These are phyloP conservation scores for Takifugu rubripes DNA, from an alignment of 2,797 vertebrate genomes.

Conservation along the genomic window DNA sequence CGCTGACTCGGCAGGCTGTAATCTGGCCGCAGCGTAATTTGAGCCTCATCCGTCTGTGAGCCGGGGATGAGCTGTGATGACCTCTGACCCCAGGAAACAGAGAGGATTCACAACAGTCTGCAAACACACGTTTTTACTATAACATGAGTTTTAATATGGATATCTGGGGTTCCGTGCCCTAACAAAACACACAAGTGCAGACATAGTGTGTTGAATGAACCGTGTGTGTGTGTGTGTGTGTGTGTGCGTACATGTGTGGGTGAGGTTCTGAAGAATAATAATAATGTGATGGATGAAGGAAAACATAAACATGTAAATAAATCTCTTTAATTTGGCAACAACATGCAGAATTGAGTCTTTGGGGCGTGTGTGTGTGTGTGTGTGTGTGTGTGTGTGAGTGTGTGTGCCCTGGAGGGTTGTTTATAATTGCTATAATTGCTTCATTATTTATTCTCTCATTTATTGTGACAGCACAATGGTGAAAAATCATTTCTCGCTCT, in stretches of 20 bases:
- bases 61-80: neutral
- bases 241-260: neutral
- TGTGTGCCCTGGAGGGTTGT: constrained; percentile 12
- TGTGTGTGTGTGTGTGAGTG: neutral
- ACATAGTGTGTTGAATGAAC: neutral
- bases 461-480: constrained; percentile 17
- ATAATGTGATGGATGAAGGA: too few species aligned
- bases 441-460: constrained; percentile 53
- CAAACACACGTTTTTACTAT: constrained; percentile 2
- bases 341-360: too few species aligned
- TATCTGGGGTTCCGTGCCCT: too few species aligned
- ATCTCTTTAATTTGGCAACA: too few species aligned
- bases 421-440: constrained; percentile 58
- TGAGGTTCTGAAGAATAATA: neutral
- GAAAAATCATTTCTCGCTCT: too few species aligned
- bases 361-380: constrained; percentile 1
- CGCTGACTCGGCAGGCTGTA: constrained; percentile 5
- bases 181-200: neutral
- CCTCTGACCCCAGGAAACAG: neutral
- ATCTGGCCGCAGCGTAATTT: neutral
- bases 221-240: constrained; percentile 3
- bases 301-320: too few species aligned
- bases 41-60: too few species aligned
- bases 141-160: too few species aligned
- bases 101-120: neutral